Conservation (phyloP, 2,888 invertebrate species). For the Lasioglossum pauxillum region DNA sequence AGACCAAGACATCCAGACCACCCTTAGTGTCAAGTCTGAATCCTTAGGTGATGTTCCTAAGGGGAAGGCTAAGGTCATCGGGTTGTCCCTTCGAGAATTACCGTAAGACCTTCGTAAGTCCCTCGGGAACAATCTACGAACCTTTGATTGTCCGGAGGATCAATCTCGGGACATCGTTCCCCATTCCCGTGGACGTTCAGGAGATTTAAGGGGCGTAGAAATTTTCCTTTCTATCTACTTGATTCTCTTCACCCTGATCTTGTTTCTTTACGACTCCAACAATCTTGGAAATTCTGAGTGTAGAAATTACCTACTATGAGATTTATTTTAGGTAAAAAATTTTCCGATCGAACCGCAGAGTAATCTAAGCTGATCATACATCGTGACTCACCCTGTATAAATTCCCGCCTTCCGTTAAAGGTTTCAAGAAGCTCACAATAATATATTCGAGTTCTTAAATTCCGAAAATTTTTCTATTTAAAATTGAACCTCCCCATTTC, state of each 20-base stretch:
- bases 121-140: slow-evolving; percentile 11
- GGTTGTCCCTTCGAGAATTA: slow-evolving; percentile 5
- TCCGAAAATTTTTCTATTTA: background rate
- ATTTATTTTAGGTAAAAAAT: no score
- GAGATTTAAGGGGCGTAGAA: background rate
- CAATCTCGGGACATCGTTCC: background rate
- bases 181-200: background rate
- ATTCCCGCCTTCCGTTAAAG: background rate
- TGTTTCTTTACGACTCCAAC: background rate
- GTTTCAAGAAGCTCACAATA: background rate
- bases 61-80: background rate
- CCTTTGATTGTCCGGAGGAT: slow-evolving; percentile 5
- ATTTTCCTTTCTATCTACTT: background rate
- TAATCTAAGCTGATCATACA: no score
- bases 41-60: slow-evolving; percentile 6
- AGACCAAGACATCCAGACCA: background rate
- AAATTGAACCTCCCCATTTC: background rate
- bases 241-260: background rate
- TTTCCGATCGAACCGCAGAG: no score
- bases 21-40: background rate
- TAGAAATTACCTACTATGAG: background rate
- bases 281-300: background rate
- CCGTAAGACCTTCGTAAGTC: slow-evolving; percentile 3
- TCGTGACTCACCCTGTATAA: no score
- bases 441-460: background rate